Base-by-base conservation (phyloP, 2,113 vertebrate genomes). In the Malurus elegans region DNA sequence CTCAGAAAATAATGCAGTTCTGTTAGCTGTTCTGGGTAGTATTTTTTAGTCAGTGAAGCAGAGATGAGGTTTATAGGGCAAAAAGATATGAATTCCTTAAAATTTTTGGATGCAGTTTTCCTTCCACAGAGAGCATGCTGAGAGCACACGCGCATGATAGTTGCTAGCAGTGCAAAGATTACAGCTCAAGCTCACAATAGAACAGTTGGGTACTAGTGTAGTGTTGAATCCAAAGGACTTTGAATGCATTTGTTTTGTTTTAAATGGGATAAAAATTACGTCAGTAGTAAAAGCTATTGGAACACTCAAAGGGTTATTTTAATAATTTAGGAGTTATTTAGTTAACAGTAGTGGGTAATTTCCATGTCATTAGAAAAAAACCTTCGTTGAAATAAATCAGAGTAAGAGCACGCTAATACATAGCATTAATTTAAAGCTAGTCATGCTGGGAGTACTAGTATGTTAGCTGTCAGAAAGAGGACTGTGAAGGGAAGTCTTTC, bases 71-170 rank as follows among this genome's bases (percentile, higher is more conserved):
- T 79, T 78, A 40, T 80, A 51, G 31, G 18, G 48, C 25, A 48
- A 15, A n/a, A 72, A n/a, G 36, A 25, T 69, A 23, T 0, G 16
- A 28, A 75, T 60, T 94, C 48, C 31, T 88, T 40, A 36, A 40
- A 14, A n/a, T 36, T 54, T 74, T 71, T 34, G 60, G 18, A 29
- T 44, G 38, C 31, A 19, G 0, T 51, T 78, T 93, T 86, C 20
- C 31, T 67, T 15, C 36, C 7, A 4, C 12, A 16, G 53, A 62
- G 60, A 71, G 34, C 53, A 34, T 7, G 5, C 16, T 29, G 60
- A 36, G 44, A 64, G 56, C n/a, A 42, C 25, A 18, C 0, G 0
- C 71, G 42, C 36, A 1, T 60, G 23, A 8, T 67, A 14, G 9
- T 47, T 83, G 60, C 34, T 80, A 31, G 25, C 29, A 51, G 36